Percentiles rank a stretch among this genome's conserved stretches.
phyloP scores from a whole-genome alignment of 2,888 invertebrate species.

The Diogma glabrata region DNA sequence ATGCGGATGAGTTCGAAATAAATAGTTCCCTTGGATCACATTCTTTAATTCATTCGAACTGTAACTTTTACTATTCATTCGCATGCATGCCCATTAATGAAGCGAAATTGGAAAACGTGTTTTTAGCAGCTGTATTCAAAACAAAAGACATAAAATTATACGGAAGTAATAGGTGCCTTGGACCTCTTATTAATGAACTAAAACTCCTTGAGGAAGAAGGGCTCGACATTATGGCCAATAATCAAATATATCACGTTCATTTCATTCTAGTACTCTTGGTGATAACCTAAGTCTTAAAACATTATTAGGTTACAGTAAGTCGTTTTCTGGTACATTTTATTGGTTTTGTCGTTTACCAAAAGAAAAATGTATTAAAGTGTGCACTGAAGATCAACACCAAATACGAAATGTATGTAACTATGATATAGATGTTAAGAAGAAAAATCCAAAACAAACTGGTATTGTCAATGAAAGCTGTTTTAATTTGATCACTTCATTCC shows the following conservation, averaged over 20 bases:
- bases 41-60: not conserved
- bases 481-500: no score
- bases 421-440: no score
- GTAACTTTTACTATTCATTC: not conserved
- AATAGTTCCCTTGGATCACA: no score
- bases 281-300: no score
- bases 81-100: not conserved
- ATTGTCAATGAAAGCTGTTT: no score
- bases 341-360: conserved; percentile 21
- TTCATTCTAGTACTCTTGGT: no score
- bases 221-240: conserved; percentile 15
- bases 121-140: conserved; percentile 22
- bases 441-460: no score
- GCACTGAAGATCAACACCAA: no score
- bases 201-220: conserved; percentile 20
- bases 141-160: conserved; percentile 21
- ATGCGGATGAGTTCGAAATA: no score
- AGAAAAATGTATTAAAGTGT: no score
- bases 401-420: no score
- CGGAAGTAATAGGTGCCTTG: conserved; percentile 21
- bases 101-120: conserved; percentile 20
- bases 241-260: no score
- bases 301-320: conserved; percentile 16
- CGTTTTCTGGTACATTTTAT: conserved; percentile 22
- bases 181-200: conserved; percentile 20